Base-by-base conservation (phyloP, 2,797 vertebrate species). In the Octomys mimax region DNA sequence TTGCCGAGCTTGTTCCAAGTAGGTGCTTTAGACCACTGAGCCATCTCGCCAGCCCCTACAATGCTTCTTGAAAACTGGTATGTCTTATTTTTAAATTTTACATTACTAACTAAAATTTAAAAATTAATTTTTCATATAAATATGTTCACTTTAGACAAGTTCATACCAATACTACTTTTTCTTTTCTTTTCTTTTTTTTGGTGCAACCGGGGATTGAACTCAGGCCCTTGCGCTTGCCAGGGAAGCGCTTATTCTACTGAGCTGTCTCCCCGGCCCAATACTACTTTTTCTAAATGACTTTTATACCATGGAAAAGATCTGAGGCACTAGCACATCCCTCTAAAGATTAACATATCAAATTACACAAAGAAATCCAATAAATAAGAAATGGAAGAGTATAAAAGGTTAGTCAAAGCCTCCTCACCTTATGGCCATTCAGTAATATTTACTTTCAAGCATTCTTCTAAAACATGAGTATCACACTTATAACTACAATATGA, bases 271-370 rank as follows among this genome's bases (percentile, higher is more conserved):
- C 4, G 39, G 39, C 39, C 8, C 89, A 52, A 86, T 46, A 39
- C 71, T 88, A 73, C 59, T 87, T 91, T 93, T 75, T 80, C 39
- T 70, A 91, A 92, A 95, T 80, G 59, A 90, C 46, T 91, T 92
- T 92, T 66, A 94, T 0, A 73, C 6, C 52, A 6, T 73, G 75
- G 24, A 89, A 92, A 96, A 95, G 71, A 80, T 54, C 22, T 61
- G 46, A 64, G 10, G 46, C 4, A 88, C 73, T 13, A 92, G 52
- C 2, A 94, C 94, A 95, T 86, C 61, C 7, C 13, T 52, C 52
- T 49, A 68, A 92, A 81, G 22, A 62, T 61, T 42, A 36, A n/a
- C n/a, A 42, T 12, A 70, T 46, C 52, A 28, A 96, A 61, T 52
- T 61, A 73, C 2, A 0, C 8, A 52, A 1, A 28, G 19, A 68